Evolutionary conservation across 2,797 vertebrate species (phyloP).

Genomic region (Crocidura indochinensis): DNA sequence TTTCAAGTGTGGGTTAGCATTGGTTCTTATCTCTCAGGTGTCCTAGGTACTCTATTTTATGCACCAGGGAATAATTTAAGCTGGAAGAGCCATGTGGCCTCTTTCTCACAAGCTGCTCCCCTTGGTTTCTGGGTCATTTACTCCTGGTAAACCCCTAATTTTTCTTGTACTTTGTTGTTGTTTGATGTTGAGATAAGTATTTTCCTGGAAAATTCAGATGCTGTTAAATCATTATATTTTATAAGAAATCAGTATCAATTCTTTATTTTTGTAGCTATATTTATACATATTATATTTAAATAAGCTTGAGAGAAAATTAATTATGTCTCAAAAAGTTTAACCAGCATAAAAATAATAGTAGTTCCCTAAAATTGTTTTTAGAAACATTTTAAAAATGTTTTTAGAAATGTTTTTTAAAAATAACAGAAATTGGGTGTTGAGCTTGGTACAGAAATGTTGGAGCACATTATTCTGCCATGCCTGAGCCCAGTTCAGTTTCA

Average conservation of each 20-base stretch:
- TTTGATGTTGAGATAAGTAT: conserved; percentile 41
- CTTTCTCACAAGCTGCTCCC: conserved; percentile 64
- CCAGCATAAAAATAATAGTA: conserved; percentile 11
- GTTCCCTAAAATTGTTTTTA: conserved; percentile 57
- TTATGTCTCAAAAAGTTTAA: conserved; percentile 20
- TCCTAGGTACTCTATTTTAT: background rate
- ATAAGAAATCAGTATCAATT: conserved; percentile 37
- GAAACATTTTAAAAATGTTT: conserved; percentile 33
- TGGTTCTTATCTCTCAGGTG: conserved; percentile 42
- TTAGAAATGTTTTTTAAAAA: conserved; percentile 56
- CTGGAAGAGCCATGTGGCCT: background rate
- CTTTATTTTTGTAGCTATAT: background rate
- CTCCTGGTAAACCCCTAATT: conserved; percentile 88
- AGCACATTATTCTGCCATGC: background rate
- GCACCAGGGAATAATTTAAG: background rate
- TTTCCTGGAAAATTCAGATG: conserved; percentile 62
- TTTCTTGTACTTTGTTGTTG: conserved; percentile 82
- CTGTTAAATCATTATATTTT: conserved; percentile 44
- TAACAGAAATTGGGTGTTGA: background rate
- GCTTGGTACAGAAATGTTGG: background rate
- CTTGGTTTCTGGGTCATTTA: conserved; percentile 62
- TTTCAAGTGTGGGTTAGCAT: conserved; percentile 78
- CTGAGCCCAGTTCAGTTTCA: background rate
- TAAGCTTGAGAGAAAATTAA: background rate
- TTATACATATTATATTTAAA: conserved; percentile 56